These are phyloP conservation scores for Matsumyia berberina DNA, from an alignment of 2,888 invertebrate genomes.

Conservation along the genomic window DNA sequence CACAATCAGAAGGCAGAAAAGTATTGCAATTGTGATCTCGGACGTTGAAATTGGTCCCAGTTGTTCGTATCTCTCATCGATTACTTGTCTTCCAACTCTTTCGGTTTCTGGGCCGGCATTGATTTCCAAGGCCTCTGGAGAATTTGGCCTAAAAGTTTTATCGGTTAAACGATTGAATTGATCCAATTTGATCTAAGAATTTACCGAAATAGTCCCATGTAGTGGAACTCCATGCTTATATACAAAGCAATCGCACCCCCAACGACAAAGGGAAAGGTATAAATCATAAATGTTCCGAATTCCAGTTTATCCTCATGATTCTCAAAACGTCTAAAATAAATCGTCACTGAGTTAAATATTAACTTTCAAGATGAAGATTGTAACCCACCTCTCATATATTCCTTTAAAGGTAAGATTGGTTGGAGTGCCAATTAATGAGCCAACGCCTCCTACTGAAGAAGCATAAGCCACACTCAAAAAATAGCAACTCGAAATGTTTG, in stretches of 20 bases:
- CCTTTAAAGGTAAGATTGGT: slow-evolving; percentile 93
- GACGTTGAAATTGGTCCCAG: slow-evolving; percentile 92
- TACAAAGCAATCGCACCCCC: slow-evolving; percentile 75
- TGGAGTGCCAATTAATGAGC: slow-evolving; percentile 90
- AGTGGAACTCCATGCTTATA: slow-evolving; percentile 78
- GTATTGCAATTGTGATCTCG: slow-evolving; percentile 88
- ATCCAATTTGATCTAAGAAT: neutral
- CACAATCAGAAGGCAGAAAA: slow-evolving; percentile 91
- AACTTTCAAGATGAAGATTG: no score
- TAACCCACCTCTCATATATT: slow-evolving; percentile 86
- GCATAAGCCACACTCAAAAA: slow-evolving; percentile 91
- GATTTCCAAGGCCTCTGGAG: slow-evolving; percentile 86
- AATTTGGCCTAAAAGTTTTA: slow-evolving; percentile 84
- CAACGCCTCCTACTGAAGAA: slow-evolving; percentile 90
- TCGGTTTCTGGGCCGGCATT: slow-evolving; percentile 86
- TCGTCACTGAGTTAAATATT: neutral
- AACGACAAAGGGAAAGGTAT: slow-evolving; percentile 78
- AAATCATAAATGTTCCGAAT: slow-evolving; percentile 79
- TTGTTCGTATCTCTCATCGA: slow-evolving; percentile 87
- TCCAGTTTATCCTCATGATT: slow-evolving; percentile 77
- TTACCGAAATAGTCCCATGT: slow-evolving; percentile 81
- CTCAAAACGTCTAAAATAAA: slow-evolving; percentile 81
- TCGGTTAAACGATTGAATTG: neutral
- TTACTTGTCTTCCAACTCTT: slow-evolving; percentile 87
- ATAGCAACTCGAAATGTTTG: slow-evolving; percentile 89